Percentiles rank a stretch among this genome's conserved stretches.
Conservation (phyloP, 2,113 vertebrate species). For the Alligator mississippiensis region DNA sequence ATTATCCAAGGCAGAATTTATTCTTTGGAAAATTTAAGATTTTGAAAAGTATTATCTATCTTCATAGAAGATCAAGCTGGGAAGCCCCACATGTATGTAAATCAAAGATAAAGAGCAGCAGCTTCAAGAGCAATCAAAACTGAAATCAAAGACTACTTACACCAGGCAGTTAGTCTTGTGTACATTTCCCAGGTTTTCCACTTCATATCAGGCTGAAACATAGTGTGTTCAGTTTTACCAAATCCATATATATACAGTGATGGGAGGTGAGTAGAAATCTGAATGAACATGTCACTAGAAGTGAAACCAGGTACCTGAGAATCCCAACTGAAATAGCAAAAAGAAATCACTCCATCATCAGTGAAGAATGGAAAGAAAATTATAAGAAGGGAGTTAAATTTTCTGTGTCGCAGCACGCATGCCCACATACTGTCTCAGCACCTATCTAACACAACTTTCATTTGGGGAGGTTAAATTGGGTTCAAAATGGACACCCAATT, state of each 20-base stretch:
- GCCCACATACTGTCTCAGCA: neutral
- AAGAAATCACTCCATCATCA: neutral
- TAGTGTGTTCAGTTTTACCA: constrained; percentile 85
- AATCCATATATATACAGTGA: constrained; percentile 83
- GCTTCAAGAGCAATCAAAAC: too few relatives aligned
- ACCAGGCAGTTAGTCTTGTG: constrained; percentile 87
- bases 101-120: neutral
- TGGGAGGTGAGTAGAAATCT: constrained; percentile 89
- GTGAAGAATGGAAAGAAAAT: neutral
- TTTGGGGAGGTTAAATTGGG: neutral
- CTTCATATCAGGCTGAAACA: constrained; percentile 77
- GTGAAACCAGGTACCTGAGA: constrained; percentile 87
- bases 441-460: neutral
- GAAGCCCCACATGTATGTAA: neutral
- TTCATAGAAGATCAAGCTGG: neutral
- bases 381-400: fast-evolving
- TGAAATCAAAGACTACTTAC: constrained; percentile 75
- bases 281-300: constrained; percentile 92
- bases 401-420: neutral
- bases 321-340: constrained; percentile 85
- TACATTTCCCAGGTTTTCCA: constrained; percentile 82
- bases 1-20: neutral
- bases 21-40: neutral
- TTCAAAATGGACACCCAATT: too few relatives aligned
- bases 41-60: neutral